Evolutionary conservation across 2,797 vertebrate genomes (phyloP).

Genomic region (Melanotaenia maccullochi): DNA sequence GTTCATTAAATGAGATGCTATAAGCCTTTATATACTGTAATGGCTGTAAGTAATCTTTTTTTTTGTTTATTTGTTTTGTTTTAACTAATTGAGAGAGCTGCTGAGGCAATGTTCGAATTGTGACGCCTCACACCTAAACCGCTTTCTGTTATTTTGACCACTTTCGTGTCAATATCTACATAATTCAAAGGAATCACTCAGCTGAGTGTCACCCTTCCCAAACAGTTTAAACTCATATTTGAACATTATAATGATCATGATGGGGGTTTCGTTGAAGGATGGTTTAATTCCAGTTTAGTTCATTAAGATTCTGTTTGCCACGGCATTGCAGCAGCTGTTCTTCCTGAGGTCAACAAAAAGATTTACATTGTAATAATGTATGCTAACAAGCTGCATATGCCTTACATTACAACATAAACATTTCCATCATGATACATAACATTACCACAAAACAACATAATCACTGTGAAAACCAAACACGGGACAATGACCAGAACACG

Average conservation of each 20-base stretch:
- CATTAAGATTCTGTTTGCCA: neutral
- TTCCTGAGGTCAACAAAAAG: neutral
- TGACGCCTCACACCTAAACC: neutral
- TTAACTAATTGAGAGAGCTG: neutral
- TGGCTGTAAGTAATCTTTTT: neutral
- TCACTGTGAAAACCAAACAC: neutral
- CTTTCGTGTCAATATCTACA: neutral
- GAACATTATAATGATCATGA: neutral
- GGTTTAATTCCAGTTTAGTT: neutral
- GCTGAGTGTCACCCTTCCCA: neutral
- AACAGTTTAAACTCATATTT: neutral
- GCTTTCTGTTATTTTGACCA: neutral
- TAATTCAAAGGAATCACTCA: neutral
- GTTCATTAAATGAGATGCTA: neutral
- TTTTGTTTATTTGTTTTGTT: neutral
- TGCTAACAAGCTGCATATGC: neutral
- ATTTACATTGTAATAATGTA: neutral
- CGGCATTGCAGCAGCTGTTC: conserved; percentile 2
- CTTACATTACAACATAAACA: neutral
- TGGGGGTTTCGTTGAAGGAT: neutral
- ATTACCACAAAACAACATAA: neutral
- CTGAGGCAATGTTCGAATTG: neutral
- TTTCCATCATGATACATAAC: neutral
- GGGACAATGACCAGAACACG: neutral
- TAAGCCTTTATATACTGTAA: neutral